Conservation (phyloP, 2,113 vertebrate genomes). For the Shinisaurus crocodilurus region DNA sequence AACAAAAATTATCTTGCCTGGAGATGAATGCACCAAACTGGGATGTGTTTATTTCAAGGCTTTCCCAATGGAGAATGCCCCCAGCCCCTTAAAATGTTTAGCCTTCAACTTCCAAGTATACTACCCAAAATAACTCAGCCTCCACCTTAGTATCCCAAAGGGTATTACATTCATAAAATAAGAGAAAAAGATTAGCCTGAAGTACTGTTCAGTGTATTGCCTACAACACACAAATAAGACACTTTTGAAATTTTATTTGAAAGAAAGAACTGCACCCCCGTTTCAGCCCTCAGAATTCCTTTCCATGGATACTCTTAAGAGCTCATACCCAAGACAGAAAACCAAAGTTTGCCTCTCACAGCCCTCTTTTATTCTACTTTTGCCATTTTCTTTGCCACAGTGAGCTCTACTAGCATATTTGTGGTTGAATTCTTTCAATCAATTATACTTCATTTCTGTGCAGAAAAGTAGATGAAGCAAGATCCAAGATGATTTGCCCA, state of each 20-base stretch:
- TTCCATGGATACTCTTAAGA: neutral
- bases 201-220: neutral
- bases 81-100: neutral
- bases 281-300: neutral
- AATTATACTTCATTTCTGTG: neutral
- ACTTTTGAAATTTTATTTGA: neutral
- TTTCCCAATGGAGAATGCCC: neutral
- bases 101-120: neutral
- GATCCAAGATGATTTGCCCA: neutral
- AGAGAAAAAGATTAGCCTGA: neutral
- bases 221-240: neutral
- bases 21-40: neutral
- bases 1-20: conserved; percentile 14
- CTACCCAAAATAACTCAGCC: neutral
- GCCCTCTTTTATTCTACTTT: neutral
- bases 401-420: neutral
- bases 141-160: neutral
- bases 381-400: neutral
- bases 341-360: neutral
- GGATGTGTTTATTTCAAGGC: conserved; percentile 15
- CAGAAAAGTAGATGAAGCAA: neutral
- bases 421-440: neutral
- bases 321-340: neutral
- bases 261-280: neutral
- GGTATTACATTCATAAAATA: neutral